Evolutionary conservation across 1,140 invertebrate species (phyloP).

Genomic region (Diuraphis noxia): DNA sequence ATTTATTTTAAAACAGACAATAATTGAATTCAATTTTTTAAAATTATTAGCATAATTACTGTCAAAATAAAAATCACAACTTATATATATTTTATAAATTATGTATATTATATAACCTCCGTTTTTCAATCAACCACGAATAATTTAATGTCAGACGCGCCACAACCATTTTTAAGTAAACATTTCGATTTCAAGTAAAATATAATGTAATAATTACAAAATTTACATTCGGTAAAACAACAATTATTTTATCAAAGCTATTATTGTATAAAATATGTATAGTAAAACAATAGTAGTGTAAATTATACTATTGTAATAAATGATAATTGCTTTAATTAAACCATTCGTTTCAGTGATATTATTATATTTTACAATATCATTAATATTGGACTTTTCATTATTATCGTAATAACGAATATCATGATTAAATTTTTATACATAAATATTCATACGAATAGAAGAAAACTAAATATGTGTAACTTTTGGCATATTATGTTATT

Average conservation of each 20-base stretch:
- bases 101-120: not conserved
- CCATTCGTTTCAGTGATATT: not conserved
- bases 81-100: not conserved
- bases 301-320: not conserved
- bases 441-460: not conserved
- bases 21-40: not conserved
- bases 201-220: not conserved
- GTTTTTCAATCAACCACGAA: not conserved
- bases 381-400: not conserved
- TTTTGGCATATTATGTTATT: not conserved
- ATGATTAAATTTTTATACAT: not conserved
- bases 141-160: not conserved
- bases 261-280: not conserved
- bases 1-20: not conserved
- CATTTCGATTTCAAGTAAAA: not conserved
- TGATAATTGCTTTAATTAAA: not conserved
- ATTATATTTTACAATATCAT: not conserved
- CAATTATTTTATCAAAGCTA: not conserved
- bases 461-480: not conserved
- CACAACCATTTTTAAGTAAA: not conserved
- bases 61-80: not conserved
- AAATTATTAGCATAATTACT: not conserved
- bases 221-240: not conserved
- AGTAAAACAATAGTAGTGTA: not conserved
- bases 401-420: not conserved